Evolutionary conservation across 2,797 vertebrate genomes (phyloP), one percentile per base, ranked within the genome.

Genomic region (Siniperca obscura): DNA sequence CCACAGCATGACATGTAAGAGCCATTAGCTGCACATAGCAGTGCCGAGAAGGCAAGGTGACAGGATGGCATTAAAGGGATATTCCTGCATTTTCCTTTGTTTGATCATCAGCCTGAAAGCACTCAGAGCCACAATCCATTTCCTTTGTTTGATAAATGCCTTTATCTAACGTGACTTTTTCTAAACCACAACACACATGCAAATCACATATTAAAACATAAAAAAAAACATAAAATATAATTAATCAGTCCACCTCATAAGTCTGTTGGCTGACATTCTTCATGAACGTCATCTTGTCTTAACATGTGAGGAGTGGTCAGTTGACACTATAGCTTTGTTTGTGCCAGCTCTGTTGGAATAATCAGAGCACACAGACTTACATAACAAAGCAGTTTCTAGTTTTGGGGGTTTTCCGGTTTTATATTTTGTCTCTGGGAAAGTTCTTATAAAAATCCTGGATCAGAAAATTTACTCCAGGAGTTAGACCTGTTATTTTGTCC

Each of bases 271-370:
- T 27, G 56, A 48, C 50, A 65, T 22, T 64, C 12, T 74, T 77
- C 60, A 42, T 5, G n/a, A 36, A 34, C 42, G 8, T 13, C 56
- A 36, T 59, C 78, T 44, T 48, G 36, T 44, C 66, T 48, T 55
- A 62, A 30, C 62, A 46, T 76, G 44, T 80, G 70, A 82, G 68
- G 50, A 72, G 48, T 16, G 74, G 53, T 65, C 78, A 57, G 48
- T 50, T n/a, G 14, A 69, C 66, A 21, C 71, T 60, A 55, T 7
- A 69, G 52, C 68, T 84, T 87, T 90, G 87, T 92, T 88, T 92
- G 76, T 77, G 42, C 61, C 83, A 77, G 87, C 40, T 84, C 81
- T 83, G 84, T 84, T 83, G 75, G 86, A 93, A 90, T 90, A 90
- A 94, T 90, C 36, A 70, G 57, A 87, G 48, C 71, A 72, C 67